Evolutionary conservation across 2,797 vertebrate species (phyloP).

Genomic region (Poecile montanus): DNA sequence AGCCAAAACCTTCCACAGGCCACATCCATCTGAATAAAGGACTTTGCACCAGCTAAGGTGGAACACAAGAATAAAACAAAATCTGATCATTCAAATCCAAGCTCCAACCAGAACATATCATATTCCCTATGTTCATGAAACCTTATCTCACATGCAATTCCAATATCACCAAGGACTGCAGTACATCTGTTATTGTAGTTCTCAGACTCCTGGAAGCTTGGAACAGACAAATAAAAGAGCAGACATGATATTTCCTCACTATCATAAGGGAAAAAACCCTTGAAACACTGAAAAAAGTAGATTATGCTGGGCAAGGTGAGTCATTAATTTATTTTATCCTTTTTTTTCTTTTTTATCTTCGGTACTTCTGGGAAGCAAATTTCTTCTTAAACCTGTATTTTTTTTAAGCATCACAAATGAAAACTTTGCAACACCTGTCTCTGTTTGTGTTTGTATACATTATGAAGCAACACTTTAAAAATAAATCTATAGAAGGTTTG

Average conservation of each 20-base stretch:
- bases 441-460: conserved; percentile 12
- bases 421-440: conserved; percentile 32
- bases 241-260: background rate
- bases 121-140: background rate
- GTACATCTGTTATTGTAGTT: fast-evolving
- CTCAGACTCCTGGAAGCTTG: background rate
- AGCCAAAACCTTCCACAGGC: background rate
- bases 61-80: background rate
- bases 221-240: background rate
- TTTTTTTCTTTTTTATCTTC: background rate
- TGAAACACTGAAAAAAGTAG: background rate
- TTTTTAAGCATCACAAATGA: conserved; percentile 21
- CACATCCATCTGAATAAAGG: background rate
- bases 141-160: background rate
- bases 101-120: background rate
- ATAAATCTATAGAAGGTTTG: background rate
- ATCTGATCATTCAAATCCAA: background rate
- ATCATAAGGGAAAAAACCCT: background rate
- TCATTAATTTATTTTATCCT: fast-evolving
- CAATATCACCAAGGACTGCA: background rate
- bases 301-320: background rate
- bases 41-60: background rate
- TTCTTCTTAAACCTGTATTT: conserved; percentile 16
- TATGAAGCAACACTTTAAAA: background rate
- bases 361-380: background rate